phyloP scores from a whole-genome alignment of 2,797 vertebrate genomes.

The Gymnoscopelus microlampas region DNA sequence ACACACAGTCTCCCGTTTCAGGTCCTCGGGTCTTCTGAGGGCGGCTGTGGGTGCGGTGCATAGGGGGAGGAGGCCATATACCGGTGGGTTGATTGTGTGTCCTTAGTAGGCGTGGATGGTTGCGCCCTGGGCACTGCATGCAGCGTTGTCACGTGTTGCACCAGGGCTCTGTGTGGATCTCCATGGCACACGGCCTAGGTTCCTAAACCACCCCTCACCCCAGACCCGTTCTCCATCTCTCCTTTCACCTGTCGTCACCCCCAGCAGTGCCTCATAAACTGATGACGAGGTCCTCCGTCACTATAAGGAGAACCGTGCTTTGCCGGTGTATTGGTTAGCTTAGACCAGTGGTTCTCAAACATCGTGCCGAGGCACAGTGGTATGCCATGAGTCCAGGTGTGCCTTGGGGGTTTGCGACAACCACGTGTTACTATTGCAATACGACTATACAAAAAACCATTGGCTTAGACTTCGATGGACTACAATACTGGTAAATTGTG shows the following conservation, averaged over 20 bases:
- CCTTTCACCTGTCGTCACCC: slow-evolving; percentile 53
- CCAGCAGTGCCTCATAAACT: slow-evolving; percentile 28
- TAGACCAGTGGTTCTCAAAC: too few relatives aligned
- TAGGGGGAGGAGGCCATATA: slow-evolving; percentile 37
- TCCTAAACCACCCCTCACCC: slow-evolving; percentile 4
- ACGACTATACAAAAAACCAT: too few relatives aligned
- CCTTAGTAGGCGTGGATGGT: not conserved
- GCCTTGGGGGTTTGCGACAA: too few relatives aligned
- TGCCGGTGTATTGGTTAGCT: not conserved
- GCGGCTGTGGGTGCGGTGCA: slow-evolving; percentile 27
- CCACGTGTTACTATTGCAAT: too few relatives aligned
- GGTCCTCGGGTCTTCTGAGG: slow-evolving; percentile 56
- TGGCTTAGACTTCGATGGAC: too few relatives aligned
- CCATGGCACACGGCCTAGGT: slow-evolving; percentile 20
- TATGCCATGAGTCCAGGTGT: too few relatives aligned
- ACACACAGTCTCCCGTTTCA: slow-evolving; percentile 63
- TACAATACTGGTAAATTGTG: too few relatives aligned
- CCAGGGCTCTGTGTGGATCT: slow-evolving; percentile 27
- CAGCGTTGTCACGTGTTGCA: slow-evolving; percentile 42
- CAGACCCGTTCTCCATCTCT: slow-evolving; percentile 18
- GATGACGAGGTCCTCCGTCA: slow-evolving; percentile 26
- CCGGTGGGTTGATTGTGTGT: slow-evolving; percentile 31
- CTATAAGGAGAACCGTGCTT: slow-evolving; percentile 2
- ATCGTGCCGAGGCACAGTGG: too few relatives aligned
- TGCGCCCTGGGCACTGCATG: slow-evolving; percentile 7